phyloP scores from a whole-genome alignment of 2,797 vertebrate species.

The Silurus aristotelis region DNA sequence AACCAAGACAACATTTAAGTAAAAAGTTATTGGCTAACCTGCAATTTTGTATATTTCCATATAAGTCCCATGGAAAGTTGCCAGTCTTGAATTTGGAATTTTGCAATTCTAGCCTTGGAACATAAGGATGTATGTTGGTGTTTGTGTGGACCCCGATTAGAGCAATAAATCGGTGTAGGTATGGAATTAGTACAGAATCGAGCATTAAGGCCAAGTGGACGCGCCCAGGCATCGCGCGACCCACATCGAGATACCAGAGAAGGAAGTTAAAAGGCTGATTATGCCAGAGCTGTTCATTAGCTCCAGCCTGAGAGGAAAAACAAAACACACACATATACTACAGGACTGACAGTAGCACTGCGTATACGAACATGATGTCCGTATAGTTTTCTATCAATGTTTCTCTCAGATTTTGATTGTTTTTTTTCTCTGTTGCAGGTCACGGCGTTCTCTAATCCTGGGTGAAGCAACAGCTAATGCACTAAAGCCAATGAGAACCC shows the following conservation, averaged over 20 bases:
- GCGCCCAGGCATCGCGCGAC: constrained; percentile 38
- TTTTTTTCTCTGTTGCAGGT: constrained; percentile 28
- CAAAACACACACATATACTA: not conserved
- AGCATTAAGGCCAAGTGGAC: not conserved
- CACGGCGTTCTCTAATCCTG: constrained; percentile 6
- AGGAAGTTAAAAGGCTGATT: constrained; percentile 46
- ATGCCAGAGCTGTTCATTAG: constrained; percentile 49
- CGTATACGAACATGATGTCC: not conserved
- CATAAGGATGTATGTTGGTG: too few relatives aligned
- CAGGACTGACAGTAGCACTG: not conserved
- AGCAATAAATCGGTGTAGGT: not conserved
- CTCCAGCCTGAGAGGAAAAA: not conserved
- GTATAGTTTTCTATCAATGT: not conserved
- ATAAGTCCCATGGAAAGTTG: too few relatives aligned
- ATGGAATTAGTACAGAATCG: not conserved
- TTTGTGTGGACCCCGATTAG: not conserved
- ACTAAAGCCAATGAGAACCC: constrained; percentile 8
- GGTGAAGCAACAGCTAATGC: constrained; percentile 1
- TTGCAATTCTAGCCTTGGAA: too few relatives aligned
- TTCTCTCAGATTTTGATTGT: not conserved
- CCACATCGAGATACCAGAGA: constrained; percentile 45
- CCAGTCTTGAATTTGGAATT: too few relatives aligned
- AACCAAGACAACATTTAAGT: too few relatives aligned
- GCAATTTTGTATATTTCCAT: too few relatives aligned
- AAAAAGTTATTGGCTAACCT: too few relatives aligned